Conservation (phyloP, 92 coral and sea anemone species). For the Epizoanthus ramosus region DNA sequence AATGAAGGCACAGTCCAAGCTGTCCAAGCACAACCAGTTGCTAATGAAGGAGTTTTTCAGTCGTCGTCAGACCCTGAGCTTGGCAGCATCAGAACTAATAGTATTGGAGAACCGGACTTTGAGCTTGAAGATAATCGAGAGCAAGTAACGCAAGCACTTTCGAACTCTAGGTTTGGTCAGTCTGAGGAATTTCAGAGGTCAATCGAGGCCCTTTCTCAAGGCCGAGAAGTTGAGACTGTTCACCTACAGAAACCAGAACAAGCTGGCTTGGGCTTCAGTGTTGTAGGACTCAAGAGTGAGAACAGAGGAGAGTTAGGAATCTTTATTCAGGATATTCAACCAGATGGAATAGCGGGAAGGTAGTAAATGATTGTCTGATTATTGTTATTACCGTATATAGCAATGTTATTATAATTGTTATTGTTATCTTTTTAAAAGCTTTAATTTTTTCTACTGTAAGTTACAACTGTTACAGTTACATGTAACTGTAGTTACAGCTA, state of each 20-base stretch:
- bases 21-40: background rate
- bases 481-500: too few relatives aligned
- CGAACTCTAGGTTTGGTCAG: slow-evolving; percentile 63
- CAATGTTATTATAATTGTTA: background rate
- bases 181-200: slow-evolving; percentile 72
- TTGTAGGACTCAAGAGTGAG: slow-evolving; percentile 96
- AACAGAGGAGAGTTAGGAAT: slow-evolving; percentile 98
- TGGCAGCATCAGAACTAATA: background rate
- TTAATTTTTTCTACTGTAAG: too few relatives aligned
- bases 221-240: slow-evolving; percentile 89
- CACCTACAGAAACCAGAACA: slow-evolving; percentile 89
- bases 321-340: slow-evolving; percentile 96
- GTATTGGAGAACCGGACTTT: slow-evolving; percentile 35
- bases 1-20: slow-evolving; percentile 37
- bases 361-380: background rate
- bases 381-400: background rate
- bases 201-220: slow-evolving; percentile 87
- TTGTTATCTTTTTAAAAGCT: too few relatives aligned
- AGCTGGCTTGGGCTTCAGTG: slow-evolving; percentile 97
- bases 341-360: slow-evolving; percentile 95
- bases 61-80: slow-evolving; percentile 34
- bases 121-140: slow-evolving; percentile 74
- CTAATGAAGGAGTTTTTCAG: slow-evolving; percentile 26
- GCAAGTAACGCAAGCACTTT: slow-evolving; percentile 58
- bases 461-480: too few relatives aligned